These are phyloP conservation scores for Nemotelus pantherinus DNA, from an alignment of 2,888 invertebrate genomes.

Conservation along the genomic window DNA sequence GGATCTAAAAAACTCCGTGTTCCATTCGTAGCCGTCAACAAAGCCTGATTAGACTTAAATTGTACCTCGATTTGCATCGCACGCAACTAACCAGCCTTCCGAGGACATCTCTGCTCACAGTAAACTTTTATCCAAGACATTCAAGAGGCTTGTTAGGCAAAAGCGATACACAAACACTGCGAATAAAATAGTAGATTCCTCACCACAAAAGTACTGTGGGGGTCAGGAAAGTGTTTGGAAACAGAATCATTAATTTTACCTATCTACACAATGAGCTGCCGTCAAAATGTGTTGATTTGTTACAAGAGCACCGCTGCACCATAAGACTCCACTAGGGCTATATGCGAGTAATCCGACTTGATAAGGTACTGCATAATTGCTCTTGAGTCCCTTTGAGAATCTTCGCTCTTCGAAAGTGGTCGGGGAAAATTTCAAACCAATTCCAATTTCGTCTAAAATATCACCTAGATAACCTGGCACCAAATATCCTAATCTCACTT, in stretches of 20 bases:
- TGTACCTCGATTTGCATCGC: too few relatives aligned
- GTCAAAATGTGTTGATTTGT: not conserved
- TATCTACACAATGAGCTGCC: slow-evolving; percentile 13
- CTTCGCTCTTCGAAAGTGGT: not conserved
- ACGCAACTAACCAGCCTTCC: too few relatives aligned
- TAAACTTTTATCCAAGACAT: too few relatives aligned
- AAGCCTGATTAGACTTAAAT: too few relatives aligned
- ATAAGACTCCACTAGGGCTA: not conserved
- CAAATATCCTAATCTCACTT: slow-evolving; percentile 15
- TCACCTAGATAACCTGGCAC: slow-evolving; percentile 10
- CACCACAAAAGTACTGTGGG: too few relatives aligned
- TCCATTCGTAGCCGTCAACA: too few relatives aligned
- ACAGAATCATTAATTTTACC: not conserved
- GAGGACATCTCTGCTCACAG: too few relatives aligned
- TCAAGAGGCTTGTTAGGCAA: too few relatives aligned
- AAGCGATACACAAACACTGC: too few relatives aligned
- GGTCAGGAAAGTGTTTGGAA: too few relatives aligned
- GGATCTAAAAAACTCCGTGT: too few relatives aligned
- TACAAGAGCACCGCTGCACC: slow-evolving; percentile 12
- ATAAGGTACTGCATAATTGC: not conserved
- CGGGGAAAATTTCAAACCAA: not conserved
- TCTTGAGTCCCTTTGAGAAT: not conserved
- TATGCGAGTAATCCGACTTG: not conserved
- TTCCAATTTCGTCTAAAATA: slow-evolving; percentile 3
- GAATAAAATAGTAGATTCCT: too few relatives aligned